Conservation (phyloP, 2,797 vertebrate genomes). For the Eutrigla gurnardus region DNA sequence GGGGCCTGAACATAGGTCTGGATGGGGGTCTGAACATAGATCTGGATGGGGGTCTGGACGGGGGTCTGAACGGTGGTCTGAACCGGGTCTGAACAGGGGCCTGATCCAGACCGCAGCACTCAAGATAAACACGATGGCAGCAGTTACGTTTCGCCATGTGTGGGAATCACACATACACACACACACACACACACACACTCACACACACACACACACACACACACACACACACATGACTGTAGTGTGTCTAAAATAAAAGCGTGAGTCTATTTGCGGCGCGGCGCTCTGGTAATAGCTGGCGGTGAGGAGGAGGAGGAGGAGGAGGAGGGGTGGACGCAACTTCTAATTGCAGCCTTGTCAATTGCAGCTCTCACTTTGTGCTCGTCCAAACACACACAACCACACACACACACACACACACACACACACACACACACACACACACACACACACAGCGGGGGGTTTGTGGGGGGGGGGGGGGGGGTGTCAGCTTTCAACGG, state of each 20-base stretch:
- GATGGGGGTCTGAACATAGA: too few species aligned
- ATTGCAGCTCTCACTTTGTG: conserved; percentile 64
- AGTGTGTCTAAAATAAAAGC: conserved; percentile 64
- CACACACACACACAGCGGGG: conserved; percentile 18
- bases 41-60: too few species aligned
- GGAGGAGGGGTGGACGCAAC: conserved; percentile 58
- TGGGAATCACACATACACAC: conserved; percentile 15
- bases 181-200: conserved; percentile 2
- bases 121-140: too few species aligned
- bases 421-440: conserved; percentile 28
- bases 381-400: conserved; percentile 25
- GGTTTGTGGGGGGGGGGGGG: conserved; percentile 29
- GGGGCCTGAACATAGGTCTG: too few species aligned
- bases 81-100: too few species aligned
- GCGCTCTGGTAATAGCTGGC: conserved; percentile 68
- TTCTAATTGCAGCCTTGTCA: conserved; percentile 76
- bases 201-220: conserved; percentile 8
- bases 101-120: too few species aligned
- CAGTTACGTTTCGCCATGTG: background rate
- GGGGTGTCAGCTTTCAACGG: conserved; percentile 45
- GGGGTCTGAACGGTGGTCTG: too few species aligned
- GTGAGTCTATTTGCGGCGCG: conserved; percentile 64
- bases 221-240: conserved; percentile 50
- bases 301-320: conserved; percentile 63
- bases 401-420: conserved; percentile 10